phyloP scores from a whole-genome alignment of 2,113 vertebrate species.

The Cottus gobio region DNA sequence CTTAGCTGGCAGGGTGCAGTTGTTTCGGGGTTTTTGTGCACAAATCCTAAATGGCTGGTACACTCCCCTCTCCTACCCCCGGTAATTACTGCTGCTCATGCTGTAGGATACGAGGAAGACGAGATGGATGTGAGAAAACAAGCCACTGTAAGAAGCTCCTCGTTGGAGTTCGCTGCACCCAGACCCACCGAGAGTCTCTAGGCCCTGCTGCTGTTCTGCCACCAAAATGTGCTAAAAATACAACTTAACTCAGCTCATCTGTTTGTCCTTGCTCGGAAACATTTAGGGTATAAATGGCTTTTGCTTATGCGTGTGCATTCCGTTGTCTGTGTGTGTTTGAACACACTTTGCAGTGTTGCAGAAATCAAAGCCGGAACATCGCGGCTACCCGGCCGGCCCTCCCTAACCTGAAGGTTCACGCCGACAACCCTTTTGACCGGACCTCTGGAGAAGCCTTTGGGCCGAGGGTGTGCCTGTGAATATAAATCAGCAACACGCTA shows the following conservation, averaged over 20 bases:
- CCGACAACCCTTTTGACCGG: constrained; percentile 23
- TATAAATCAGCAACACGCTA: constrained; percentile 52
- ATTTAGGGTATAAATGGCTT: constrained; percentile 1
- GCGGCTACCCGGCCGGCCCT: background rate
- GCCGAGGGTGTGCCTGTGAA: constrained; percentile 59
- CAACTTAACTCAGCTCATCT: background rate
- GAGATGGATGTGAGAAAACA: background rate
- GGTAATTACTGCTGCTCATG: constrained; percentile 6
- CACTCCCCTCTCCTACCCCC: background rate
- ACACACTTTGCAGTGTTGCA: background rate
- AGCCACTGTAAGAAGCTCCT: constrained; percentile 7
- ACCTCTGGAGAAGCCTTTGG: constrained; percentile 42
- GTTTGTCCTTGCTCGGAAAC: constrained; percentile 15
- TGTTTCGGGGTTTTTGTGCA: background rate
- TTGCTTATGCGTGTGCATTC: background rate
- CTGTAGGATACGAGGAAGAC: background rate
- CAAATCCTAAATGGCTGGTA: background rate
- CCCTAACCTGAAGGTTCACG: background rate
- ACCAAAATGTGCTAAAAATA: constrained; percentile 13
- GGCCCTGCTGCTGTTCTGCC: background rate
- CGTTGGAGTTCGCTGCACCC: background rate
- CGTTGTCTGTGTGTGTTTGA: background rate
- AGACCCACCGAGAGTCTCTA: background rate
- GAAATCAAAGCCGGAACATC: constrained; percentile 32
- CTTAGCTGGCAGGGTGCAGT: background rate